phyloP scores from a whole-genome alignment of 2,888 invertebrate species.

The Petrolisthes manimaculis region DNA sequence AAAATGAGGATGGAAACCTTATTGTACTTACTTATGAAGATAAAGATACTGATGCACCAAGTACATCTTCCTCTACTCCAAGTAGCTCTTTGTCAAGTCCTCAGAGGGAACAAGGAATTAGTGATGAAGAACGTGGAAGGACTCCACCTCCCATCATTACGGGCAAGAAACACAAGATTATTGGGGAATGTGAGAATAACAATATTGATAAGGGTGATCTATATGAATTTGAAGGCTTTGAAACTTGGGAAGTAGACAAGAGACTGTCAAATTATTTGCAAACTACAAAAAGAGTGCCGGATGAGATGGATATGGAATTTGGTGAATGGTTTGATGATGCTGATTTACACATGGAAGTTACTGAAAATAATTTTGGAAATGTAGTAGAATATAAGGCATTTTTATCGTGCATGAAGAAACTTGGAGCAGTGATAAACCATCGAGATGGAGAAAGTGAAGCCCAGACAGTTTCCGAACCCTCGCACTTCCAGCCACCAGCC shows the following conservation, averaged over 20 bases:
- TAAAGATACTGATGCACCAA: constrained; percentile 16
- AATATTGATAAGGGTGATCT: background rate
- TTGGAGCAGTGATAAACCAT: constrained; percentile 42
- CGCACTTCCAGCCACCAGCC: background rate
- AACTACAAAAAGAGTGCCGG: constrained; percentile 24
- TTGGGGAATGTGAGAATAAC: background rate
- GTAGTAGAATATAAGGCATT: constrained; percentile 18
- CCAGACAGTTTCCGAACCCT: background rate
- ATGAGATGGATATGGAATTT: constrained; percentile 52
- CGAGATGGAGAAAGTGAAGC: background rate
- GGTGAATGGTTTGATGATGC: constrained; percentile 44
- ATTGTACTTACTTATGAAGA: constrained; percentile 31
- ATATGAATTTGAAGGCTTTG: constrained; percentile 52
- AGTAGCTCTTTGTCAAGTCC: background rate
- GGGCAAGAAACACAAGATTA: background rate
- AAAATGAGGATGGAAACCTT: constrained; percentile 36
- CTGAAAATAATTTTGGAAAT: constrained; percentile 22
- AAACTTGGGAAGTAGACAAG: constrained; percentile 19
- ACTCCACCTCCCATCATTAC: background rate
- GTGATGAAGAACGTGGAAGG: background rate
- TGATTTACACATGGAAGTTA: constrained; percentile 37
- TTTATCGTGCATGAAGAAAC: constrained; percentile 36
- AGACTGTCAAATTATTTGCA: constrained; percentile 35
- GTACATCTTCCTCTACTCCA: background rate
- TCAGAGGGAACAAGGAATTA: background rate